Evolutionary conservation across 35 echinoderm and acorn worm species (phyloP).

Genomic region (Diadema setosum): DNA sequence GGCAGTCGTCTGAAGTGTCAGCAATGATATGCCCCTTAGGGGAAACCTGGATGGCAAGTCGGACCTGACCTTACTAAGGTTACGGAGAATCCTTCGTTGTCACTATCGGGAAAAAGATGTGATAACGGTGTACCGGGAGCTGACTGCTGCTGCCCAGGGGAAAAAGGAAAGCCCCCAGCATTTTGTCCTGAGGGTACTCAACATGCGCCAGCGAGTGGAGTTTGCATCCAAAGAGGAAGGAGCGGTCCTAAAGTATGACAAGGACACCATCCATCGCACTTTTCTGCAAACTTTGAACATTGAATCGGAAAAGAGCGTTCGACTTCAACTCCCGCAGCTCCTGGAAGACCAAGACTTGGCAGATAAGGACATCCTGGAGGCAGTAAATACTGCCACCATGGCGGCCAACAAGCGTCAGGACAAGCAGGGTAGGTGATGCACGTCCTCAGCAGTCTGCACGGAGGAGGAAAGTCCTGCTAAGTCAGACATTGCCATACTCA

Average conservation of each 20-base stretch:
- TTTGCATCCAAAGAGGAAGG: constrained; percentile 57
- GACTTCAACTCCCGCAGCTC: not conserved
- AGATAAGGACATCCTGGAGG: not conserved
- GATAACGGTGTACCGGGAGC: constrained; percentile 26
- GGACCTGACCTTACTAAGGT: not conserved
- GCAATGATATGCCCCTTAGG: not conserved
- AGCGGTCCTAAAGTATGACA: not conserved
- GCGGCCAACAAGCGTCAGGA: not conserved
- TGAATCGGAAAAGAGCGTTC: not conserved
- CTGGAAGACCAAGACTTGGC: not conserved
- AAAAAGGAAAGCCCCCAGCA: constrained; percentile 28
- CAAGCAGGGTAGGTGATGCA: not conserved
- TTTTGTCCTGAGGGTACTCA: constrained; percentile 36
- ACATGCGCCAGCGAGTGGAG: constrained; percentile 46
- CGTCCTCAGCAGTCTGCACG: not conserved
- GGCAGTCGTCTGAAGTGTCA: constrained; percentile 4
- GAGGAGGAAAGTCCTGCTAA: not conserved
- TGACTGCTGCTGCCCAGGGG: not conserved
- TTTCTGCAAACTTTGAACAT: not conserved
- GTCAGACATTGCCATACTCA: not conserved
- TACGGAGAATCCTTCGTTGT: constrained; percentile 16
- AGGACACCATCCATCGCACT: not conserved
- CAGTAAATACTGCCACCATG: not conserved
- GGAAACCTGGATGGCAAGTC: constrained; percentile 18
- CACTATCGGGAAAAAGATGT: constrained; percentile 44